Conservation (phyloP, 2,113 vertebrate genomes). For the Grammomys surdaster region DNA sequence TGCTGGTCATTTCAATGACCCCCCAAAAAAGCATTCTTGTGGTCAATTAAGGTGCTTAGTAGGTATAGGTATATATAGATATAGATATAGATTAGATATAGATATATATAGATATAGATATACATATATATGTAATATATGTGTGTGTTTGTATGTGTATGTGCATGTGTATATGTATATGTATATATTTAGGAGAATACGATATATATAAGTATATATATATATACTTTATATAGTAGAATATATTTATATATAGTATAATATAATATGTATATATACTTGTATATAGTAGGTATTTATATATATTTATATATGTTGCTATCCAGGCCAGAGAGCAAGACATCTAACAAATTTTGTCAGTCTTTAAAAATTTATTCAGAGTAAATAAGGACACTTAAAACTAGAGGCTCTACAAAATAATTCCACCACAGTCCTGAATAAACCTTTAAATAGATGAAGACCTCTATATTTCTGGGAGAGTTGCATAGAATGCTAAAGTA, state of each 20-base stretch:
- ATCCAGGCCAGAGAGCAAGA: neutral
- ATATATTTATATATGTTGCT: accelerated
- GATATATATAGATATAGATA: no score
- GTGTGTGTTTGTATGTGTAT: no score
- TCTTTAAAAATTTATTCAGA: neutral
- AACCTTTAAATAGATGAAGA: neutral
- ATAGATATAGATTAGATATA: no score
- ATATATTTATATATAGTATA: no score
- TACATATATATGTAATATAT: no score
- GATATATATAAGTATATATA: no score
- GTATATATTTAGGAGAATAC: no score
- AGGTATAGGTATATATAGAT: no score
- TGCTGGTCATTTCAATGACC: neutral
- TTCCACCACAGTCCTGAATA: neutral
- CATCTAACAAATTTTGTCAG: neutral
- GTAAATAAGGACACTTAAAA: neutral
- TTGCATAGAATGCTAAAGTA: neutral
- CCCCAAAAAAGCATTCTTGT: neutral
- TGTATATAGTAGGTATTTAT: no score
- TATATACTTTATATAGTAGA: no score
- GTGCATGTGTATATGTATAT: no score
- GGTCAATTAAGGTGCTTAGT: neutral
- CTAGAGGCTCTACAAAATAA: neutral
- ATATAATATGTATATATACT: no score
- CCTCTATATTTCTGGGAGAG: neutral